phyloP scores from a whole-genome alignment of 2,797 vertebrate genomes.

The Sebastes flavidus region DNA sequence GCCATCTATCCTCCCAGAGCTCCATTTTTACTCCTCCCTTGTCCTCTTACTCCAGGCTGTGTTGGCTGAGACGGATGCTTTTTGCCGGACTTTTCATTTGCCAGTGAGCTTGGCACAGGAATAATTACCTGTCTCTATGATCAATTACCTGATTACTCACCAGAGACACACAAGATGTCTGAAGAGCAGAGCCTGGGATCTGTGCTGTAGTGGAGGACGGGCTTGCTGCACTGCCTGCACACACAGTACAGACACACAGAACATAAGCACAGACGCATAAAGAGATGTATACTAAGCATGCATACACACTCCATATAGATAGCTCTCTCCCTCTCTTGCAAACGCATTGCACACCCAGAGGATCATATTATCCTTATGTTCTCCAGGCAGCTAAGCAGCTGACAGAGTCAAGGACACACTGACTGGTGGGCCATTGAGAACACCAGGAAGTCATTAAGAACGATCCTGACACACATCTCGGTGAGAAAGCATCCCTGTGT shows the following conservation, averaged over 20 bases:
- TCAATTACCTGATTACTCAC: conserved; percentile 87
- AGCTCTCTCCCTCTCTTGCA: background rate
- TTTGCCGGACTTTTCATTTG: conserved; percentile 78
- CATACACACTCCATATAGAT: background rate
- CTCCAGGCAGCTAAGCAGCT: conserved; percentile 37
- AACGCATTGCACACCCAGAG: background rate
- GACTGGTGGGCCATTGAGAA: conserved; percentile 53
- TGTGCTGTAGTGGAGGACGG: conserved; percentile 26
- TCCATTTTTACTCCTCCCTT: conserved; percentile 67
- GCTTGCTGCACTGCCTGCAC: conserved; percentile 28
- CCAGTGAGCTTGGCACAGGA: conserved; percentile 79
- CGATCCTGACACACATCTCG: conserved; percentile 38
- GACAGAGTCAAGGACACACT: conserved; percentile 63
- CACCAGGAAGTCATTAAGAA: conserved; percentile 61
- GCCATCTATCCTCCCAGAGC: conserved; percentile 57
- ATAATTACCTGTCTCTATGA: conserved; percentile 87
- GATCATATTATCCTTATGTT: conserved; percentile 35
- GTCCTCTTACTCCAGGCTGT: conserved; percentile 69
- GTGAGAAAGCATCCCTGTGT: conserved; percentile 28
- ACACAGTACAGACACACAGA: conserved; percentile 2
- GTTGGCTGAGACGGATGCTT: conserved; percentile 76
- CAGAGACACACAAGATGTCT: conserved; percentile 76
- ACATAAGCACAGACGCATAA: background rate
- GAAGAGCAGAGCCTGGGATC: conserved; percentile 49
- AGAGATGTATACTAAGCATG: conserved; percentile 15